Percentiles rank a stretch among this genome's conserved stretches.
phyloP scores from a whole-genome alignment of 2,797 vertebrate species.

The Gymnodraco acuticeps region DNA sequence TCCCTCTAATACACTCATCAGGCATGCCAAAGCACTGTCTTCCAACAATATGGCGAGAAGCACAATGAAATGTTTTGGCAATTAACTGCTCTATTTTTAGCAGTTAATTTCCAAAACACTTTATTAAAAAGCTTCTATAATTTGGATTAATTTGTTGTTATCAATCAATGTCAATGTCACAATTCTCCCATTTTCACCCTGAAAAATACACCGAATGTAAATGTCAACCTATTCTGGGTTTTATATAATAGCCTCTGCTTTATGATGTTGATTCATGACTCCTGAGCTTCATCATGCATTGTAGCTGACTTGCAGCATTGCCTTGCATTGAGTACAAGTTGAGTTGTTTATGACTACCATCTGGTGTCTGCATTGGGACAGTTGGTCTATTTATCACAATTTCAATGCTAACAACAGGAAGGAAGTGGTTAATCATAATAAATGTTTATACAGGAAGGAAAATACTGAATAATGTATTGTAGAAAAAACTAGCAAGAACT shows the following conservation, averaged over 20 bases:
- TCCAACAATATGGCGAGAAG: neutral
- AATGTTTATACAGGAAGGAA: constrained; percentile 24
- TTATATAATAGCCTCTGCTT: constrained; percentile 4
- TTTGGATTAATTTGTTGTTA: constrained; percentile 1
- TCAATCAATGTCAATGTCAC: neutral
- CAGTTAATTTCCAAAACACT: neutral
- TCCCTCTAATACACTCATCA: constrained; percentile 16
- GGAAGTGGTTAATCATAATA: constrained; percentile 42
- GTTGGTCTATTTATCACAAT: constrained; percentile 42
- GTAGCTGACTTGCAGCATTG: constrained; percentile 42
- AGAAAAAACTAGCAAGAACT: constrained; percentile 13
- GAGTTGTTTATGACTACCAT: constrained; percentile 53
- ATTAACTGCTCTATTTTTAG: neutral
- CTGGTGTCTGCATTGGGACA: constrained; percentile 37
- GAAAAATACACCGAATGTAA: constrained; percentile 5
- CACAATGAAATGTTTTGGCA: neutral
- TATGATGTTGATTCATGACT: constrained; percentile 51
- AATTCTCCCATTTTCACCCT: neutral
- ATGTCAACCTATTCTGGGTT: neutral
- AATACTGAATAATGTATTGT: constrained; percentile 20
- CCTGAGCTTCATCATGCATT: constrained; percentile 23
- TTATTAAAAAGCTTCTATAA: neutral
- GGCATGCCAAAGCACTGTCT: neutral
- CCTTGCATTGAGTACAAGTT: constrained; percentile 26
- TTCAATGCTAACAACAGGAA: constrained; percentile 37